Evolutionary conservation across 2,888 invertebrate species (phyloP), one percentile per base, ranked within the genome.

Genomic region (Limnephilus marmoratus): DNA sequence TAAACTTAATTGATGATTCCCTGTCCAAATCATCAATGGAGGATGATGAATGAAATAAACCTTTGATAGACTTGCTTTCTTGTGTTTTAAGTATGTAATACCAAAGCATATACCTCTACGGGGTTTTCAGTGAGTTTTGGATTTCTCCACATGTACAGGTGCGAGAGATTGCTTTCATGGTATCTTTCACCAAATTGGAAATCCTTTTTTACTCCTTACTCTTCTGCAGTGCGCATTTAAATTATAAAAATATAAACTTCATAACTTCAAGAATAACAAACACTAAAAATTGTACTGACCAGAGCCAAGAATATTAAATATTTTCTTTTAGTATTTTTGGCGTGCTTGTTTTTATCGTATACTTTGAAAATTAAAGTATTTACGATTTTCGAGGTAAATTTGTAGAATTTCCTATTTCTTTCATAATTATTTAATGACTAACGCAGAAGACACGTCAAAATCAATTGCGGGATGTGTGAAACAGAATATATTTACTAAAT

Each of bases 1-100:
- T 89, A 49, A 45, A 45, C 86, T 86, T 37, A 37, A n/a, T 41
- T 86, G 86, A 86, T 45, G 86, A 29, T 86, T 45, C 13, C 49
- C 29, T 86, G 83, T 41, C 45, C 2, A 86, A 86, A 86, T 49
- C 41, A 86, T 45, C 86, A 86, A 86, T 83, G 83, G 24, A 85
- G 45, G 2, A 7, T 89, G 41, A 18, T 80, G 45, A 90, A 68
- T 88, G 34, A 88, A 88, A 88, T 37, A 88, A 68, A 68, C 34
- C 53, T n/a, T 29, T 24, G 29, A 86, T 29, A 82, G 18, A 31
- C 34, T 82, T 82, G 82, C 34, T 82, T 82, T 82, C 82, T 82
- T 34, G 31, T 31, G 13, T 31, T 34, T 82, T 31, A 82, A 82
- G 0, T 45, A 12, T 45, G 12, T 49, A 49, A 82, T 9, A 24